Conservation (phyloP, 1,140 invertebrate genomes). For the Druon quercuslanigerum region DNA sequence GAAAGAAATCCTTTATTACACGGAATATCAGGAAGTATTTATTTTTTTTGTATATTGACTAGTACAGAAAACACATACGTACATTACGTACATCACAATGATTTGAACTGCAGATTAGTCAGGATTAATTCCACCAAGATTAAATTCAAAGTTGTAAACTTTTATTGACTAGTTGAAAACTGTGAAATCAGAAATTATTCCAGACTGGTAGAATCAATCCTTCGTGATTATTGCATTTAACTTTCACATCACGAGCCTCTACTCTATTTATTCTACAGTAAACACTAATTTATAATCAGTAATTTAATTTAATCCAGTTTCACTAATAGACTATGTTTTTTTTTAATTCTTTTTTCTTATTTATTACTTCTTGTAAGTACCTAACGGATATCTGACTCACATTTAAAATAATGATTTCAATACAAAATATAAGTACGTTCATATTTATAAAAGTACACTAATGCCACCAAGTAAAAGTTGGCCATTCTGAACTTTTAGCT, state of each 20-base stretch:
- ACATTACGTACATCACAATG: slow-evolving; percentile 16
- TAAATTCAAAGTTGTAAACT: background rate
- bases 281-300: background rate
- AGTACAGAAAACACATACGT: slow-evolving; percentile 12
- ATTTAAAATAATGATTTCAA: slow-evolving; percentile 7
- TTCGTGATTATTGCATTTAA: background rate
- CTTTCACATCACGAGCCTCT: background rate
- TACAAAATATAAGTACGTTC: slow-evolving; percentile 56
- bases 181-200: background rate
- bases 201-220: background rate
- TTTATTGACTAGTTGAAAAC: background rate
- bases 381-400: background rate
- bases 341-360: background rate
- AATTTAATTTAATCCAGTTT: background rate
- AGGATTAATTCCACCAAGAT: slow-evolving; percentile 19
- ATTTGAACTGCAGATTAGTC: background rate
- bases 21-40: background rate
- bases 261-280: background rate
- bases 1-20: background rate
- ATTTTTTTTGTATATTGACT: slow-evolving; percentile 22
- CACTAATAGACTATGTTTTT: background rate
- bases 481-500: too few species aligned
- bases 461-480: slow-evolving; percentile 38
- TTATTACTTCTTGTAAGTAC: background rate
- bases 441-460: slow-evolving; percentile 42